Evolutionary conservation across 2,888 invertebrate species (phyloP), one percentile per base, ranked within the genome.

Genomic region (Coelogynopora nodosa): DNA sequence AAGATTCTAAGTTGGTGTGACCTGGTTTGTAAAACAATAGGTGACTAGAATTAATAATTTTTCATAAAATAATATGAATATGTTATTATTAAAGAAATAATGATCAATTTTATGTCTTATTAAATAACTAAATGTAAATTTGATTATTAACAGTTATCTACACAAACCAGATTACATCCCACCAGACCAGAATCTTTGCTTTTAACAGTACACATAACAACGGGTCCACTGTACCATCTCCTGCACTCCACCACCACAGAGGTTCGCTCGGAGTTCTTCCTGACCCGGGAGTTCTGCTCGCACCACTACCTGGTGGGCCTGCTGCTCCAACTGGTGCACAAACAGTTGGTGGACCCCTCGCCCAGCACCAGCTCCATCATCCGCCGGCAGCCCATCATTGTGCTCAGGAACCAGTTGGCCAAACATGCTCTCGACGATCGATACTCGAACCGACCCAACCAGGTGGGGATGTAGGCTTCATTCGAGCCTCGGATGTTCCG

Each of bases 381-480:
- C n/a, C 94, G 97, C 0, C 94, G 95, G 88, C 93, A 94, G 83
- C 96, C 97, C 0, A 93, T 98, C 88, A 93, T 93, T 67, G 95
- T 95, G 18, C 93, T 98, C 28, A 94, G 97, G 87, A 96, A 96
- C 91, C 93, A 97, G 88, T 92, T 98, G 89, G 96, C 96, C 5
- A 98, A 98, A 91, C 98, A 98, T 91, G 95, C 97, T 90, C 94
- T 96, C 90, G 98, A 98, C 92, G 95, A 96, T 91, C 93, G 98
- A 87, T 97, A 96, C 91, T 94, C 95, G 89, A 94, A 94, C 89
- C 93, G 93, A 94, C 95, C 0, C 95, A 90, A 27, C 13, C 93
- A 95, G 90, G 94, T 95, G 1, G 93, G 97, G 84, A 95, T 98
- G 85, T 95, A 96, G 0, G 94, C 95, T 80, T 93, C 98, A 30